Conservation (phyloP, 1,140 invertebrate species). For the Adoxophyes honmai region DNA sequence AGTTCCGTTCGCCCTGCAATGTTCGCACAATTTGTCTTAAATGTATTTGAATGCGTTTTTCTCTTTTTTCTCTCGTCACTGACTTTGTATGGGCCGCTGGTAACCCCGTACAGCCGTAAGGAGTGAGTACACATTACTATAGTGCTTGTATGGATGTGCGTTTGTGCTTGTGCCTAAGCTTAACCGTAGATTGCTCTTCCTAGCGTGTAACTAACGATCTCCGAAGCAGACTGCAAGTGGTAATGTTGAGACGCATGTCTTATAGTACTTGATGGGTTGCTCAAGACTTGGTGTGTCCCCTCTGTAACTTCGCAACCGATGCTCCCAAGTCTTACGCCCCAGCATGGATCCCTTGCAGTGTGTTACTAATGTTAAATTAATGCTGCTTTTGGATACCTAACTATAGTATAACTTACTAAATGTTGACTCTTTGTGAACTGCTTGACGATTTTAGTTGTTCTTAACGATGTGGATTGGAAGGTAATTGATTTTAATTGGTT, state of each 20-base stretch:
- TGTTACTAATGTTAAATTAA: constrained; percentile 55
- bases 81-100: constrained; percentile 78
- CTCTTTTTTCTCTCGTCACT: constrained; percentile 78
- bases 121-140: constrained; percentile 77
- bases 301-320: constrained; percentile 24
- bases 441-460: constrained; percentile 70
- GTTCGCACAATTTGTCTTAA: constrained; percentile 77
- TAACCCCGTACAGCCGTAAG: constrained; percentile 77
- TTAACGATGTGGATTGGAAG: constrained; percentile 73
- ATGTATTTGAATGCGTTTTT: constrained; percentile 79
- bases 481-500: constrained; percentile 73
- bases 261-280: constrained; percentile 23
- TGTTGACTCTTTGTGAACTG: constrained; percentile 68
- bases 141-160: constrained; percentile 73
- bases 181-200: constrained; percentile 59
- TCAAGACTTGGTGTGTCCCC: constrained; percentile 48
- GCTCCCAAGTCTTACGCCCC: constrained; percentile 43
- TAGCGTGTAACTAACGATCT: constrained; percentile 50
- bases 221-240: constrained; percentile 70
- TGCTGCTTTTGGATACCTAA: constrained; percentile 56
- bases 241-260: constrained; percentile 44
- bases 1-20: constrained; percentile 77
- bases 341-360: constrained; percentile 69
- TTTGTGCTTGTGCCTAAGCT: constrained; percentile 75
- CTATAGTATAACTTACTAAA: constrained; percentile 64